Conservation (phyloP, 2,113 vertebrate genomes). For the Recurvirostra avosetta region DNA sequence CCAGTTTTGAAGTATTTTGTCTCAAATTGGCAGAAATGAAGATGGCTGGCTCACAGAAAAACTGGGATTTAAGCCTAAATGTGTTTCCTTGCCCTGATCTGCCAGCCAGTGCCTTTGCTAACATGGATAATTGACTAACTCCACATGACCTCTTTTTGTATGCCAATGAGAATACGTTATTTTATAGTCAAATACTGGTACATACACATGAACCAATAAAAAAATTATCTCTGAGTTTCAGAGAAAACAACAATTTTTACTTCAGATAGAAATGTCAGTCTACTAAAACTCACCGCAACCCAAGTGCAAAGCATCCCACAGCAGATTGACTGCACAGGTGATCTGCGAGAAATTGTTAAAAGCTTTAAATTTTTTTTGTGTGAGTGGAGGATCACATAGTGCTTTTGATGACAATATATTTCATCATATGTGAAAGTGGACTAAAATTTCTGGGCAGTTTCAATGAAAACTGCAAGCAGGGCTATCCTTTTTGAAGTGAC, state of each 20-base stretch:
- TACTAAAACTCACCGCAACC: background rate
- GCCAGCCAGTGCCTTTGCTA: background rate
- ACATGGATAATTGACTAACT: background rate
- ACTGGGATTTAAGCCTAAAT: background rate
- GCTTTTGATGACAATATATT: background rate
- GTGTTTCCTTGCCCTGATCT: background rate
- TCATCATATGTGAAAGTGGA: background rate
- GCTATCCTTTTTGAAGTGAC: background rate
- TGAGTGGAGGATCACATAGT: background rate
- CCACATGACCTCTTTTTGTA: background rate
- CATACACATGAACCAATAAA: background rate
- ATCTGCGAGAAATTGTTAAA: background rate
- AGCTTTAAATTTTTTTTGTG: background rate
- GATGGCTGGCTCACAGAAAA: background rate
- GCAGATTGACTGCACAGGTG: background rate
- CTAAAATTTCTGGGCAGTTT: background rate
- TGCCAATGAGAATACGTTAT: background rate
- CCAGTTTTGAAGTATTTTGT: background rate
- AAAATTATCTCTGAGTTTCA: background rate
- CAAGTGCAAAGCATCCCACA: background rate
- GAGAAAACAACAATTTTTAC: background rate
- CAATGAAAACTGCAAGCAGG: background rate
- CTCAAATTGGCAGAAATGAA: background rate
- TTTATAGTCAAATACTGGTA: background rate
- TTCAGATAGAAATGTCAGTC: background rate